These are phyloP conservation scores for Leucophenga varia DNA, from an alignment of 1,140 invertebrate species.

Conservation along the genomic window DNA sequence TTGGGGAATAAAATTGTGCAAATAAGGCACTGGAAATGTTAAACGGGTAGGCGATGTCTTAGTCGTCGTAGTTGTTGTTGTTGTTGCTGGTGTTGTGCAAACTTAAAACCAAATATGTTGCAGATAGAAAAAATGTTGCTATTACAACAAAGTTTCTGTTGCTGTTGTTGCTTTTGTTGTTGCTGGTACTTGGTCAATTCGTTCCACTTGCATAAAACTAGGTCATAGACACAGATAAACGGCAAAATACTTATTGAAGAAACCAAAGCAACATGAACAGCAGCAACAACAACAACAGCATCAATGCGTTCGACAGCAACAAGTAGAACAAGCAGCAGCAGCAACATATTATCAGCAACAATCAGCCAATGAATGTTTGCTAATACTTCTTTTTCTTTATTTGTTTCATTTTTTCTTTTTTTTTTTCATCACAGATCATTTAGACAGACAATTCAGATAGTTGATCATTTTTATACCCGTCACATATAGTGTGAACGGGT, in stretches of 20 bases:
- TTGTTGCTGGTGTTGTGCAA: background rate
- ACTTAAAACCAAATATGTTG: background rate
- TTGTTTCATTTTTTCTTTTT: no score
- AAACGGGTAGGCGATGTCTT: no score
- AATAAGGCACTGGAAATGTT: no score
- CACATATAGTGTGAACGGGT: no score
- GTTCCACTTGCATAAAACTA: conserved; percentile 54
- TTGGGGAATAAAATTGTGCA: no score
- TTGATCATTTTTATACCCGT: no score
- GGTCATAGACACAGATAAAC: conserved; percentile 32
- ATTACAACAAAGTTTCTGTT: background rate
- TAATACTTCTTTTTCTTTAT: no score
- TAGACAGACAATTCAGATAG: no score
- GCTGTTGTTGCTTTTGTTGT: conserved; percentile 22
- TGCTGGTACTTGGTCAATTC: conserved; percentile 22
- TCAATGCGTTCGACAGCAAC: background rate
- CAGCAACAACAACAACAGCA: background rate
- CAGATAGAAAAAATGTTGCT: background rate
- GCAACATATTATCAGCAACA: background rate
- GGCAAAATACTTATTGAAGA: background rate
- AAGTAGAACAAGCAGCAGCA: conserved; percentile 16
- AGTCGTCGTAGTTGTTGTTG: background rate
- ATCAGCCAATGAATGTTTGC: no score
- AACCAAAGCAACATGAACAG: background rate
- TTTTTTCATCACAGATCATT: no score